A percentile compares a stretch with the other conserved stretches of the same genome.
Evolutionary conservation across 2,797 vertebrate species (phyloP).

Genomic region (Chaetophractus vellerosus): DNA sequence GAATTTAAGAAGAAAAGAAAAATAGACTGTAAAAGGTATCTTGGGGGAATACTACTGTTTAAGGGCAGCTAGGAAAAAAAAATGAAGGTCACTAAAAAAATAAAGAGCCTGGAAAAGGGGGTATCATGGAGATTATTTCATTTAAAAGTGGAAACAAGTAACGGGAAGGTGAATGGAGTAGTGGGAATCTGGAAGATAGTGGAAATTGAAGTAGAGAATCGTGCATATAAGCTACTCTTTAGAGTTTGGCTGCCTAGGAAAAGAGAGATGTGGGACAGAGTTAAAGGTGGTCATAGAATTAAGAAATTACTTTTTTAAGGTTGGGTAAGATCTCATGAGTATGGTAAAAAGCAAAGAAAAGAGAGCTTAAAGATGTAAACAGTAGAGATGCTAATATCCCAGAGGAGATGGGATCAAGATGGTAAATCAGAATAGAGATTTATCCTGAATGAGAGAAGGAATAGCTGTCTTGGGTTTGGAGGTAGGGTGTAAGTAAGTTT

Average conservation of each 20-base stretch:
- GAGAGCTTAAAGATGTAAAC: not conserved
- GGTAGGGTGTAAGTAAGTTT: not conserved
- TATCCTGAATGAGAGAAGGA: not conserved
- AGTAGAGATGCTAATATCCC: not conserved
- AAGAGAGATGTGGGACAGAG: not conserved
- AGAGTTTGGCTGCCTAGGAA: not conserved
- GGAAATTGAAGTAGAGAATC: not conserved
- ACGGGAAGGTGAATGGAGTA: not conserved
- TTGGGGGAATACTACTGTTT: not conserved
- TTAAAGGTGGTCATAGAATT: conserved; percentile 2
- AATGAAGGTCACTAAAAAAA: not conserved
- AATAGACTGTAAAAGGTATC: not conserved
- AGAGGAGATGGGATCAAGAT: not conserved
- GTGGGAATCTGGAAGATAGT: not conserved
- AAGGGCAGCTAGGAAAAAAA: not conserved
- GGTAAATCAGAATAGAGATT: not conserved
- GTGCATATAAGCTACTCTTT: not conserved
- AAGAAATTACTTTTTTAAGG: conserved; percentile 28
- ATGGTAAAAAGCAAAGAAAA: not conserved
- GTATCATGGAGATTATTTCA: not conserved
- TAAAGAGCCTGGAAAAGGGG: not conserved
- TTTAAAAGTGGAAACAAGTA: not conserved
- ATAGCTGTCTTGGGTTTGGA: not conserved
- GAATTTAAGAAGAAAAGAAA: not conserved
- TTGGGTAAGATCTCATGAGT: conserved; percentile 20